Conservation (phyloP, 2,113 vertebrate genomes). For the Phyllostomus discolor region DNA sequence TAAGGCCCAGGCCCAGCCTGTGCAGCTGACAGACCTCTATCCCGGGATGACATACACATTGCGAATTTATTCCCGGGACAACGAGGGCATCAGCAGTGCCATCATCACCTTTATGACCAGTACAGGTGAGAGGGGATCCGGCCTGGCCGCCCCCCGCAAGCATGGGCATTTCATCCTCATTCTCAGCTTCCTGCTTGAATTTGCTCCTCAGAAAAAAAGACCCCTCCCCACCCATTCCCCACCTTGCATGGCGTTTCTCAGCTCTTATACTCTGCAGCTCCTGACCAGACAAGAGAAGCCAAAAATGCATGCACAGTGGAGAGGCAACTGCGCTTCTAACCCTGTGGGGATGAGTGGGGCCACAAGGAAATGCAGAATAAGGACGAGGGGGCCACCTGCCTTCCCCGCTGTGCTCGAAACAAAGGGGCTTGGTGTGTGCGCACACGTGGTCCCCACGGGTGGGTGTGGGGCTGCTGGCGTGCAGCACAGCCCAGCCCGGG, state of each 20-base stretch:
- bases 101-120: conserved; percentile 94
- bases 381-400: not conserved
- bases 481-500: rapidly evolving
- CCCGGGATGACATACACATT: conserved; percentile 93
- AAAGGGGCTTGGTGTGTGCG: not conserved
- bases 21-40: conserved; percentile 92
- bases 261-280: not conserved
- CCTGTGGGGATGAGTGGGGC: not conserved
- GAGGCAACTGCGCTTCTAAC: not conserved
- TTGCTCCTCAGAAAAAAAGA: conserved; percentile 41
- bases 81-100: conserved; percentile 90
- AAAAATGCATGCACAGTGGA: not conserved
- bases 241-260: conserved; percentile 57
- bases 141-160: conserved; percentile 58
- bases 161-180: conserved; percentile 64
- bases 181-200: conserved; percentile 42
- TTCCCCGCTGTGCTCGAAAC: not conserved
- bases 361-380: not conserved
- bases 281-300: not conserved
- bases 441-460: rapidly evolving
- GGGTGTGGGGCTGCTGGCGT: not conserved
- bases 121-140: conserved; percentile 92
- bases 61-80: conserved; percentile 94
- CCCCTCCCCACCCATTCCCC: not conserved
- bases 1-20: conserved; percentile 86